Conservation (phyloP, 2,888 invertebrate genomes). For the Drosophila planitibia region DNA sequence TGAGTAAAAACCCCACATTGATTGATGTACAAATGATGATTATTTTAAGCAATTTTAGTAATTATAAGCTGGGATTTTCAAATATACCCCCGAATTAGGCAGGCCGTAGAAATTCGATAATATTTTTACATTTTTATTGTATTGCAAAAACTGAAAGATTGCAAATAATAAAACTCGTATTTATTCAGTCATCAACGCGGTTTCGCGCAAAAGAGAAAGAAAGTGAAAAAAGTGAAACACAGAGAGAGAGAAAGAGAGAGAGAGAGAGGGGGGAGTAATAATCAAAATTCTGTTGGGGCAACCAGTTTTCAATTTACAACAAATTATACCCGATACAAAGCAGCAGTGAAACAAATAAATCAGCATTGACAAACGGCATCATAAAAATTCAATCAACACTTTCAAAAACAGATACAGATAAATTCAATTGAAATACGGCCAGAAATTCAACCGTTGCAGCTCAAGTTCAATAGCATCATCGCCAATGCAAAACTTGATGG, state of each 20-base stretch:
- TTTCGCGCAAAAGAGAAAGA: not conserved
- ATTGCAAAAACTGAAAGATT: not conserved
- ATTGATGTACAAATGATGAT: not conserved
- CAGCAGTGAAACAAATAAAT: slow-evolving; percentile 54
- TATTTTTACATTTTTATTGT: not conserved
- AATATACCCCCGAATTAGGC: not conserved
- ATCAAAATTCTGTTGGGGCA: slow-evolving; percentile 21
- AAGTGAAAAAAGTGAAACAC: not conserved
- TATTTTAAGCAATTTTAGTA: not conserved
- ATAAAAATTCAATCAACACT: slow-evolving; percentile 54
- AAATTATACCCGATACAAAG: slow-evolving; percentile 10
- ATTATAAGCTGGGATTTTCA: not conserved
- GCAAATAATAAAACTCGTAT: not conserved
- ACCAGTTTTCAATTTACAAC: slow-evolving; percentile 29
- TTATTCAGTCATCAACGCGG: not conserved
- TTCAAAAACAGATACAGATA: slow-evolving; percentile 5
- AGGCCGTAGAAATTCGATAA: not conserved
- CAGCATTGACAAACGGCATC: slow-evolving; percentile 63
- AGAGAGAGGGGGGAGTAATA: not conserved
- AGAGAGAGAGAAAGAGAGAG: not conserved
- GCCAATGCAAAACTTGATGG: slow-evolving; percentile 31
- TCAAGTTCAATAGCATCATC: slow-evolving; percentile 59
- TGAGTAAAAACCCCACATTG: not conserved
- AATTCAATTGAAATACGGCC: slow-evolving; percentile 1
- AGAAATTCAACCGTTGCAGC: slow-evolving; percentile 24